Evolutionary conservation across 37 sponge, comb jelly and placozoan genomes (phyloP).

Genomic region (Aplysina aerophoba): DNA sequence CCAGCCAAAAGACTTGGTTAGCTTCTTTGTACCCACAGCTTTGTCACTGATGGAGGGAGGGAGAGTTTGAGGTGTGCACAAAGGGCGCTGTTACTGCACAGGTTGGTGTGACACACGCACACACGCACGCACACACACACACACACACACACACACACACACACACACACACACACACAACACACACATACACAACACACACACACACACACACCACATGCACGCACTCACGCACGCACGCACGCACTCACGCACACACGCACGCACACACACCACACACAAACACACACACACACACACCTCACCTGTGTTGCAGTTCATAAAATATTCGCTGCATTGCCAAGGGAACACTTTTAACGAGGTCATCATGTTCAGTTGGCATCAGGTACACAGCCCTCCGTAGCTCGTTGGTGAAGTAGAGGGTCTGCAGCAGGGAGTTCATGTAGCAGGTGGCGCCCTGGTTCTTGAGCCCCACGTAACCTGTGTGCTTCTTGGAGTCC

Average conservation of each 20-base stretch:
- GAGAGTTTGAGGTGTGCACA: too few relatives aligned
- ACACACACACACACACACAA: background rate
- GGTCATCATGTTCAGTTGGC: slow-evolving; percentile 96
- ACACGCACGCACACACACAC: slow-evolving; percentile 23
- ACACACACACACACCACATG: background rate
- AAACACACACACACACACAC: too few relatives aligned
- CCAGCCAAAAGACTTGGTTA: slow-evolving; percentile 99
- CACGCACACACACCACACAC: background rate
- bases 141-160: background rate
- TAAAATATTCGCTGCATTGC: slow-evolving; percentile 96
- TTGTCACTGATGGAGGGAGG: slow-evolving; percentile 82
- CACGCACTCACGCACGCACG: background rate
- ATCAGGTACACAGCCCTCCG: slow-evolving; percentile 97
- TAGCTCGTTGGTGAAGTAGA: slow-evolving; percentile 93
- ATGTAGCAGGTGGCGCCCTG: slow-evolving; percentile 99
- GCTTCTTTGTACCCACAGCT: slow-evolving; percentile 95
- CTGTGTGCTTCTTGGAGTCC: slow-evolving; percentile 97
- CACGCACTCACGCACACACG: too few relatives aligned
- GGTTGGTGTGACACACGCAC: background rate
- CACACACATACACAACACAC: background rate
- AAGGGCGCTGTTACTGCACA: too few relatives aligned
- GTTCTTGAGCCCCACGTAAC: slow-evolving; percentile 97
- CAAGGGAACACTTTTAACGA: slow-evolving; percentile 92
- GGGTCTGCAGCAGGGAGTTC: slow-evolving; percentile 97
- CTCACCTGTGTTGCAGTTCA: slow-evolving; percentile 92